These are phyloP conservation scores for Cyrtorhinus lividipennis DNA, from an alignment of 1,140 invertebrate genomes.

Conservation along the genomic window DNA sequence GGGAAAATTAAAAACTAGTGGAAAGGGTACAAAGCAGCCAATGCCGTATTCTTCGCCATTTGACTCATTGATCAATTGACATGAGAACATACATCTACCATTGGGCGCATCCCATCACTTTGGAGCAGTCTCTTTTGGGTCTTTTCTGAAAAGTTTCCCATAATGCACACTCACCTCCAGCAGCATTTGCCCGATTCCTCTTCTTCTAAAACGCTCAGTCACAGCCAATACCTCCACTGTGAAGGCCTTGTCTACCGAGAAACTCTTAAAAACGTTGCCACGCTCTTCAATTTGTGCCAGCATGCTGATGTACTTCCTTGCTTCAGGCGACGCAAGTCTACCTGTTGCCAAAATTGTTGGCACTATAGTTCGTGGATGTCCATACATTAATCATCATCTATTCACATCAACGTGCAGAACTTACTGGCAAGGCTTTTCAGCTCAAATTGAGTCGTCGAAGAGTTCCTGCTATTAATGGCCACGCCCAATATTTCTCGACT, in stretches of 20 bases:
- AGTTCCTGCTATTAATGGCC: not conserved
- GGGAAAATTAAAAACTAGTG: no score
- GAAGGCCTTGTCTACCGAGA: not conserved
- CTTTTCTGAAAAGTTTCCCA: no score
- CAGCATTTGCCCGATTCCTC: slow-evolving; percentile 5
- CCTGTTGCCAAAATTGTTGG: no score
- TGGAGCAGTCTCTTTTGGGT: no score
- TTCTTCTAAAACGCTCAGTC: not conserved
- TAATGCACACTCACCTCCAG: not conserved
- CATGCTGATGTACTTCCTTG: slow-evolving; percentile 4
- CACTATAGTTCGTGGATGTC: no score
- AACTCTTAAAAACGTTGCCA: not conserved
- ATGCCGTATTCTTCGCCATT: not conserved
- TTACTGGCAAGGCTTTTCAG: slow-evolving; percentile 9
- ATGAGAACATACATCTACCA: no score
- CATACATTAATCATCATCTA: no score
- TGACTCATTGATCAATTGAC: no score
- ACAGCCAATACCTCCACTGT: slow-evolving; percentile 4
- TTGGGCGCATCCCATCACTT: no score
- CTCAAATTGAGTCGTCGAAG: slow-evolving; percentile 2
- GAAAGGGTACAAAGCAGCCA: no score
- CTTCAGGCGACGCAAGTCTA: not conserved
- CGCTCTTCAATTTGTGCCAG: slow-evolving; percentile 2
- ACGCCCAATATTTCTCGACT: slow-evolving; percentile 12
- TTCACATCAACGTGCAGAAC: no score